Base-by-base conservation (phyloP, 1,140 invertebrate species). In the Ostrea denselamellosa region DNA sequence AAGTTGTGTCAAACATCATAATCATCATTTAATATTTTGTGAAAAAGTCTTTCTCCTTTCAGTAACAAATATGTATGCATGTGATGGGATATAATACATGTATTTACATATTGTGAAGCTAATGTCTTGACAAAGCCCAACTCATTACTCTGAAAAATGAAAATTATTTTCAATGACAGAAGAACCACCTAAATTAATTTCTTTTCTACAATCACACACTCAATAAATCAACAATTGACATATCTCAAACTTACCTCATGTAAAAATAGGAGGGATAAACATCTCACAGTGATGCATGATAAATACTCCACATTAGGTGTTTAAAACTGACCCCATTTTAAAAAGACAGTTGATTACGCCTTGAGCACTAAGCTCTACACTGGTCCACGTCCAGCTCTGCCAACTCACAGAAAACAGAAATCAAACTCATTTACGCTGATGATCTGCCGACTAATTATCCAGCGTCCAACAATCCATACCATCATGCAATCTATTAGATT, bases 401-500 rank as follows among this genome's bases (percentile, higher is more conserved):
- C 44, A 19, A 83, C 82, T 83, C 82, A 83, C 52, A 54, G 52
- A 83, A 83, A 83, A 52, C 82, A 83, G 52, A 54, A 83, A 83
- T 83, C 82, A 83, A 83, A 83, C 82, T 83, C 82, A 83, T 83
- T 83, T 83, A 54, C 52, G 82, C 44, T 83, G 82, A 83, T 83
- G 44, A 83, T 83, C 82, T 52, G 52, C 82, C 52, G 82, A 52
- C 52, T 83, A 83, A 83, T 83, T 83, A 83, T 83, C 82, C 82
- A 83, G 52, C 44, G 44, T 83, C 82, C 52, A 83, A 83, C 82
- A 77, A 77, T 77, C 68, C 68, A 77, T 77, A 22, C 68, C 68
- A 77, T 77, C 68, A 77, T 77, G 68, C 68, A 77, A 77, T 77
- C 68, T 77, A 77, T 77, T 77, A 77, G 68, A 77, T 77, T 77